Evolutionary conservation across 2,797 vertebrate species (phyloP), one percentile per base, ranked within the genome.

Genomic region (Lutjanus campechanus): DNA sequence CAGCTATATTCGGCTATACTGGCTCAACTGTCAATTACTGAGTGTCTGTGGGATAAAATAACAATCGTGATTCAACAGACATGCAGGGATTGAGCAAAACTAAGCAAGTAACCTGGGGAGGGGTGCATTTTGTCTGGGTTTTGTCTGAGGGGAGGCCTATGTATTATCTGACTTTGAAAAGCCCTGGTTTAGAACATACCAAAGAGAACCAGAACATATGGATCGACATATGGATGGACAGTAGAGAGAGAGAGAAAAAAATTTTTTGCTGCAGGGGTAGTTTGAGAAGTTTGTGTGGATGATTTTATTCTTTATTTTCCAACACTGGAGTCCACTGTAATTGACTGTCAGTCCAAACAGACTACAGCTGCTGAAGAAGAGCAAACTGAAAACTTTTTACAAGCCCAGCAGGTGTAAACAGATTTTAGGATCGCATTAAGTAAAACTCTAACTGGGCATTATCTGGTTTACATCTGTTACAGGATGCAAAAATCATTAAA

Each of bases 401-500:
- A 19, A 53, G 11, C 22, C 41, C 11, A 15, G 44, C 11, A n/a
- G 40, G 40, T 54, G 11, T n/a, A 17, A 22, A 60, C 1, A 9
- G 65, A 69, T 61, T 62, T 73, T 47, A 49, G 22, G 58, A 62
- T 79, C 15, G 11, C 50, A 50, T 63, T n/a, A 16, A 46, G n/a
- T 46, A 17, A 29, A 62, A 44, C n/a, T 76, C 29, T 36, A 62
- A 50, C n/a, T 76, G n/a, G 22, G 61, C 54, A 15, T 74, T 68
- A 46, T 74, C 43, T 74, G 65, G 54, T 70, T 82, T 72, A 71
- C 66, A 74, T 79, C 63, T 47, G 64, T 77, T 54, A 59, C 29
- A 73, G 50, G 43, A 76, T 60, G 62, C 46, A 54, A 89, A 36
- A 89, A 63, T 73, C 53, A 73, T 73, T 84, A 53, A 22, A 71